A percentile compares a stretch with the other conserved stretches of the same genome.
Evolutionary conservation across 2,113 vertebrate species (phyloP).

Genomic region (Globicephala melas): DNA sequence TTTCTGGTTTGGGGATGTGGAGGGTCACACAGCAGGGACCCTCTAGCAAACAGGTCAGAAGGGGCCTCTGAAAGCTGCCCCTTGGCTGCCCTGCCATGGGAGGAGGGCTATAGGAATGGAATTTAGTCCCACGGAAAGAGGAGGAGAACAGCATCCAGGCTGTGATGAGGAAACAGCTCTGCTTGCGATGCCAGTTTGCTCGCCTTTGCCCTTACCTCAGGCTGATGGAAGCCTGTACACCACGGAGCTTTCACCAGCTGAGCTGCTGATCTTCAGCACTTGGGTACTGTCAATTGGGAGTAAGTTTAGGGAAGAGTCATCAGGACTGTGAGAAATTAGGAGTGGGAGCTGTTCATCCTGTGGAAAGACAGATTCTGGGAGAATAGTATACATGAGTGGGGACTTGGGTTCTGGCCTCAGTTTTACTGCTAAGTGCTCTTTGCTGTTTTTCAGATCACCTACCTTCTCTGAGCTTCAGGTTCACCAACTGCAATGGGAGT

Average conservation of each 20-base stretch:
- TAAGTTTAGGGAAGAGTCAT: not conserved
- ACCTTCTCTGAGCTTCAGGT: not conserved
- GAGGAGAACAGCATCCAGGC: not conserved
- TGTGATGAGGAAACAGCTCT: not conserved
- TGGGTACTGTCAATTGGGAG: not conserved
- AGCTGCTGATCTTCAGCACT: not conserved
- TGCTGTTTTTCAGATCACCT: not conserved
- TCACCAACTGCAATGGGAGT: not conserved
- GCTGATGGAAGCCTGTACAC: not conserved
- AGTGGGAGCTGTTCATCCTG: not conserved
- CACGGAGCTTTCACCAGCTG: not conserved
- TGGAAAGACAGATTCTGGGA: not conserved
- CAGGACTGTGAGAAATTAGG: not conserved
- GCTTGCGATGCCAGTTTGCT: not conserved
- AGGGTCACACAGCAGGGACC: conserved; percentile 57
- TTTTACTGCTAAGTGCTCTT: not conserved
- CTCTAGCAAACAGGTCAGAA: conserved; percentile 41
- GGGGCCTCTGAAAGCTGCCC: conserved; percentile 10
- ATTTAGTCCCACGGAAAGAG: not conserved
- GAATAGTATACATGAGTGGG: not conserved
- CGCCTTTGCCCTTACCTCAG: not conserved
- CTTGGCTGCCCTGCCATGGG: not conserved
- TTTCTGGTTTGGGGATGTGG: conserved; percentile 63
- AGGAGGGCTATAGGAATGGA: not conserved
- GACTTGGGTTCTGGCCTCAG: not conserved